A percentile compares a stretch with the other conserved stretches of the same genome.
Evolutionary conservation across 2,797 vertebrate genomes (phyloP).

Genomic region (Peromyscus aztecus): DNA sequence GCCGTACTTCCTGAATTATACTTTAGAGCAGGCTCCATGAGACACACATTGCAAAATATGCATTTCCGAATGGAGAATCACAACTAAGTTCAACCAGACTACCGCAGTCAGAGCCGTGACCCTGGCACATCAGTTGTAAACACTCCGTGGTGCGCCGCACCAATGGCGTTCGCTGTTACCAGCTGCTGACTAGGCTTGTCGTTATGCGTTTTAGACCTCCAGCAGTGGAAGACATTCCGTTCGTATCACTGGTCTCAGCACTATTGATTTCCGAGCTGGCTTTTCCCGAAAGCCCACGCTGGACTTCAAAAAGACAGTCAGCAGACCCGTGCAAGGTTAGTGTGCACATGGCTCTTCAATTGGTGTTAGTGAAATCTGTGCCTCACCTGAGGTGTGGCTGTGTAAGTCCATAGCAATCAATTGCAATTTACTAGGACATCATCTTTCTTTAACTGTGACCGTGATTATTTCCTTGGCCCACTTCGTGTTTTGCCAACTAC

Average conservation of each 20-base stretch:
- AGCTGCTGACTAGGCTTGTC: neutral
- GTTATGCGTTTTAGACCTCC: constrained; percentile 89
- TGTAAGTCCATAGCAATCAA: neutral
- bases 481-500: neutral
- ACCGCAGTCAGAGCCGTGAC: neutral
- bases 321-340: constrained; percentile 96
- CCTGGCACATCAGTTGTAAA: neutral
- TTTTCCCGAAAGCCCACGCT: constrained; percentile 95
- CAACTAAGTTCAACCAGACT: neutral
- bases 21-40: neutral
- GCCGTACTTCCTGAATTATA: neutral
- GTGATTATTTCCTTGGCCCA: neutral
- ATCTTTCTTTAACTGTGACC: neutral
- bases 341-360: neutral
- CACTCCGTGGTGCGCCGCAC: neutral
- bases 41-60: neutral
- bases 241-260: constrained; percentile 97
- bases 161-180: neutral
- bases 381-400: neutral
- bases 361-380: neutral
- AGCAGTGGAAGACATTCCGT: constrained; percentile 97
- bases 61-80: neutral
- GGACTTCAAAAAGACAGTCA: constrained; percentile 95
- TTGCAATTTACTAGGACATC: neutral
- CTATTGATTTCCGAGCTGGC: constrained; percentile 96